Evolutionary conservation across 2,888 invertebrate species (phyloP).

Genomic region (Eucera pruinosa): DNA sequence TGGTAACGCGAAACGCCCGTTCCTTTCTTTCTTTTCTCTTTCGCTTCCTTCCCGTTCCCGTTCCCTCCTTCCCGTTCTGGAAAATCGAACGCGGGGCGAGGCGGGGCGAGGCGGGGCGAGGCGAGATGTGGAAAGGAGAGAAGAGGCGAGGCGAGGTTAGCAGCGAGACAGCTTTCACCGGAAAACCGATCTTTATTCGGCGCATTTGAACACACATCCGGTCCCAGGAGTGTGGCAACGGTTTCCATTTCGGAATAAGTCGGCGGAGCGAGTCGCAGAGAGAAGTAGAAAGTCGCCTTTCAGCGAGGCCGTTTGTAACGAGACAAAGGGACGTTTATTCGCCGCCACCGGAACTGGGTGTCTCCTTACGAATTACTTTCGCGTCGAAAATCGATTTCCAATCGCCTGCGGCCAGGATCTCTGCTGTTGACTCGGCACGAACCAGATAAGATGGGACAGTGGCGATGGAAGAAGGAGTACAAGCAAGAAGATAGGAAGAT

Average conservation of each 20-base stretch:
- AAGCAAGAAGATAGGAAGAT: slow-evolving; percentile 22
- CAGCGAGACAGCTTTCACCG: slow-evolving; percentile 17
- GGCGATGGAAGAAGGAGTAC: background rate
- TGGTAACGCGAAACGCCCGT: background rate
- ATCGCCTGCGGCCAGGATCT: slow-evolving; percentile 61
- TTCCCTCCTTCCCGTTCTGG: no score
- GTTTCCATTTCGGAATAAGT: slow-evolving; percentile 41
- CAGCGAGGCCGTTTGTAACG: slow-evolving; percentile 47
- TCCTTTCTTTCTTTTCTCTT: background rate
- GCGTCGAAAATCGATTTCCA: slow-evolving; percentile 66
- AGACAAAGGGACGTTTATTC: slow-evolving; percentile 65
- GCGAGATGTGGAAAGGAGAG: no score
- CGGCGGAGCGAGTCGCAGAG: no score
- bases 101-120: no score
- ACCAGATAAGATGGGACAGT: slow-evolving; percentile 49
- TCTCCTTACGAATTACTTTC: slow-evolving; percentile 65
- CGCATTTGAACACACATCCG: slow-evolving; percentile 23
- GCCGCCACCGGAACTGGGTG: slow-evolving; percentile 52
- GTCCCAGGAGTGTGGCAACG: slow-evolving; percentile 30
- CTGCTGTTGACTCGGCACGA: slow-evolving; percentile 52
- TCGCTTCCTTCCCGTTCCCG: background rate
- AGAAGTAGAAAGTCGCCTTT: slow-evolving; percentile 25
- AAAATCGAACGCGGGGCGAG: background rate
- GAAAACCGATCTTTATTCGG: slow-evolving; percentile 12
- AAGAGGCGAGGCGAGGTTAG: no score